Evolutionary conservation across 2,888 invertebrate species (phyloP).

Genomic region (Plagiodera versicolora): DNA sequence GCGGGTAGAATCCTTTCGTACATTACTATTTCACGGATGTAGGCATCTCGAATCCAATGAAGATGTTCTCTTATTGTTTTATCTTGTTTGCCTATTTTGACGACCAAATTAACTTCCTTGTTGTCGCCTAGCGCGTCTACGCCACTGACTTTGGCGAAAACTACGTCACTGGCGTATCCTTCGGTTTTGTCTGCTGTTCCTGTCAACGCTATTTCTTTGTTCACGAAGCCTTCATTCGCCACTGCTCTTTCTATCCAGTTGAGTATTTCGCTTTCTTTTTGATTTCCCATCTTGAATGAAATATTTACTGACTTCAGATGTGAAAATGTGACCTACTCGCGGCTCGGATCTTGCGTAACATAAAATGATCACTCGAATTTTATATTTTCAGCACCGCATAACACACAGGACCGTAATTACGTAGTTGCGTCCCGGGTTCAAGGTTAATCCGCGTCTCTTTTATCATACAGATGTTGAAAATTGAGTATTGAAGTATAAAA

Average conservation of each 20-base stretch:
- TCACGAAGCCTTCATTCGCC: background rate
- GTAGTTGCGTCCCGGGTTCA: no score
- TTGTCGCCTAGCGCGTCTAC: background rate
- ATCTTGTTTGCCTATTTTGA: constrained; percentile 23
- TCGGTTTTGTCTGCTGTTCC: constrained; percentile 15
- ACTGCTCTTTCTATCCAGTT: background rate
- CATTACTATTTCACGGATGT: constrained; percentile 20
- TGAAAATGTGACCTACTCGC: no score
- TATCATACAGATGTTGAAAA: no score
- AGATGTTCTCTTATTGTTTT: background rate
- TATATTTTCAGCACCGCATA: no score
- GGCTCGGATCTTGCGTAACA: no score
- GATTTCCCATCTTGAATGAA: background rate
- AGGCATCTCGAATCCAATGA: background rate
- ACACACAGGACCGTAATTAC: no score
- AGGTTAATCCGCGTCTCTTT: no score
- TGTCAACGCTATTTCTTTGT: background rate
- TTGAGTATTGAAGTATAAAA: no score
- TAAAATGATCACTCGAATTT: no score
- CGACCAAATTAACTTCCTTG: constrained; percentile 15
- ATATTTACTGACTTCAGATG: no score
- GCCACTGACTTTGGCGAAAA: constrained; percentile 23
- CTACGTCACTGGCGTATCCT: constrained; percentile 26
- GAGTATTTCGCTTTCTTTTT: background rate
- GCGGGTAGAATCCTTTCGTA: constrained; percentile 21